These are phyloP conservation scores for Parnassius apollo DNA, from an alignment of 2,888 invertebrate species.

Conservation along the genomic window DNA sequence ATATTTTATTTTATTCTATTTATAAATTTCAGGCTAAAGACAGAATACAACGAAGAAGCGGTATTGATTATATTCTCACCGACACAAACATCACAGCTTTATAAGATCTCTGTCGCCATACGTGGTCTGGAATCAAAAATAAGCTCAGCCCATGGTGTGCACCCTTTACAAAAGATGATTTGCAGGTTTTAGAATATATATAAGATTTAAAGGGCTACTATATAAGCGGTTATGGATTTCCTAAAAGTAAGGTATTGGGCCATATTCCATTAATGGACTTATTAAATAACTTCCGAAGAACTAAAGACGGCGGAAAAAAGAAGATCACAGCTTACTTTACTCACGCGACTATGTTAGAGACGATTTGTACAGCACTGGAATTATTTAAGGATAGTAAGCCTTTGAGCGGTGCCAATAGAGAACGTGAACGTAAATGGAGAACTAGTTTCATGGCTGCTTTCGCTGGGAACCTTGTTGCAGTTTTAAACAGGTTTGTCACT, in stretches of 20 bases:
- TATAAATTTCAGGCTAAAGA: conserved; percentile 54
- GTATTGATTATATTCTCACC: conserved; percentile 60
- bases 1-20: not conserved
- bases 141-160: conserved; percentile 88
- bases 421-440: conserved; percentile 83
- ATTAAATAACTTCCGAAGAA: conserved; percentile 73
- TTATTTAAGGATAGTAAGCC: conserved; percentile 82
- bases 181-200: conserved; percentile 86
- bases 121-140: conserved; percentile 81
- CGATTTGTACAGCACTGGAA: conserved; percentile 83
- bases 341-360: conserved; percentile 83
- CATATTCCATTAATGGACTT: conserved; percentile 86
- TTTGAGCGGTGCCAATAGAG: conserved; percentile 82
- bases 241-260: conserved; percentile 83
- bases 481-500: conserved; percentile 82
- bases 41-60: conserved; percentile 77
- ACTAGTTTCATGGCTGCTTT: conserved; percentile 85
- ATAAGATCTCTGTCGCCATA: conserved; percentile 89
- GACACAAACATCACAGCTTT: conserved; percentile 81
- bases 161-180: conserved; percentile 85
- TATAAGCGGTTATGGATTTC: conserved; percentile 65
- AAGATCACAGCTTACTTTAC: conserved; percentile 85
- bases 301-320: conserved; percentile 51
- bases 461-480: conserved; percentile 86
- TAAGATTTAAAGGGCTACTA: conserved; percentile 88